Evolutionary conservation across 1,140 invertebrate species (phyloP).

Genomic region (Leptinotarsa undecemlineata): DNA sequence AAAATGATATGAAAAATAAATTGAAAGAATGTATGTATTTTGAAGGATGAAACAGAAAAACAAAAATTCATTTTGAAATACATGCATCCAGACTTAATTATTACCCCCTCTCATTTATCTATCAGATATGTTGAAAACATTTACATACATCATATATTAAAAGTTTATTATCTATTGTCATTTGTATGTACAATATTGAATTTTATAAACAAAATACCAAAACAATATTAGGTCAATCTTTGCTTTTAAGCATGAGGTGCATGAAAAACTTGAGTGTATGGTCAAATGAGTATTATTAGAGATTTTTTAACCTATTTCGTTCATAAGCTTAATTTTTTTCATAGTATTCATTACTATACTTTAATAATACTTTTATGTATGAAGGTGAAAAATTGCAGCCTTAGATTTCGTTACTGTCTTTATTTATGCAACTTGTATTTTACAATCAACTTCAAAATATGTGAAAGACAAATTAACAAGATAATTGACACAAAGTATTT

Average conservation of each 20-base stretch:
- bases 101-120: no score
- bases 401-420: not conserved
- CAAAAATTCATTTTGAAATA: no score
- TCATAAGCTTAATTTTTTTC: not conserved
- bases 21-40: no score
- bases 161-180: no score
- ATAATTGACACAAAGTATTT: no score
- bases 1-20: no score
- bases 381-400: conserved; percentile 35
- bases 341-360: not conserved
- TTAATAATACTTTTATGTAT: conserved; percentile 30
- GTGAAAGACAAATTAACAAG: no score
- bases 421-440: conserved; percentile 11
- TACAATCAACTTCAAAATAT: not conserved
- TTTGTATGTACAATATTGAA: no score
- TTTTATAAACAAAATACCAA: not conserved
- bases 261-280: conserved; percentile 42
- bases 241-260: conserved; percentile 42
- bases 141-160: no score
- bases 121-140: no score
- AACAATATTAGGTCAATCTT: conserved; percentile 37
- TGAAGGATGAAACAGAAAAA: no score
- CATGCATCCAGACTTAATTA: no score
- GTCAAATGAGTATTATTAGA: conserved; percentile 14
- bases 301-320: not conserved